A percentile compares a stretch with the other conserved stretches of the same genome.
Evolutionary conservation across 2,888 invertebrate genomes (phyloP).

Genomic region (Cataglyphis livida): DNA sequence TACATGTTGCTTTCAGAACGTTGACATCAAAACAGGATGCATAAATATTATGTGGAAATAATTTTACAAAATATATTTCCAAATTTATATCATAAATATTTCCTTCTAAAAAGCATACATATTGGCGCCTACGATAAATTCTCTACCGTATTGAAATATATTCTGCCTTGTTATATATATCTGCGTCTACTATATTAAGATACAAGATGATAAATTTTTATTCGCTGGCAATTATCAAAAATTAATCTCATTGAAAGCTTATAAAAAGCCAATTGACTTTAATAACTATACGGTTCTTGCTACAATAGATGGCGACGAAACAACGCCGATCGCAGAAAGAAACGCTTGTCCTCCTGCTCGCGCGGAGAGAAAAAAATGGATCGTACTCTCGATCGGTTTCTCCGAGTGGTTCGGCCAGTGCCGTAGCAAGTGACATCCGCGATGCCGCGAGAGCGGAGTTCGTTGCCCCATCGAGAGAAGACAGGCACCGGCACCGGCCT

Average conservation of each 20-base stretch:
- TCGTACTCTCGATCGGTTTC: conserved; percentile 57
- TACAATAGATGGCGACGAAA: neutral
- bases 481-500: conserved; percentile 69
- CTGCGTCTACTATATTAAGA: neutral
- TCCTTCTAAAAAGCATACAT: neutral
- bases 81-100: neutral
- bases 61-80: neutral
- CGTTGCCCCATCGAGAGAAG: conserved; percentile 81
- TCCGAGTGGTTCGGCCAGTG: conserved; percentile 55
- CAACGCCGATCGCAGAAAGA: conserved; percentile 26
- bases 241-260: neutral
- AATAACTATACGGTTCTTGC: neutral
- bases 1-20: conserved; percentile 6
- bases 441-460: conserved; percentile 75
- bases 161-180: neutral
- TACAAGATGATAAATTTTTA: neutral
- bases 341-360: neutral
- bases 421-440: conserved; percentile 62
- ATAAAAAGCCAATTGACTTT: neutral
- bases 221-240: neutral
- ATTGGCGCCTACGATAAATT: neutral
- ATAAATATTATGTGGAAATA: neutral
- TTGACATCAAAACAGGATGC: conserved; percentile 24
- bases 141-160: neutral
- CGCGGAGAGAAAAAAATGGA: conserved; percentile 24